phyloP scores from a whole-genome alignment of 2,113 vertebrate species.

The Nycticryphes semicollaris region DNA sequence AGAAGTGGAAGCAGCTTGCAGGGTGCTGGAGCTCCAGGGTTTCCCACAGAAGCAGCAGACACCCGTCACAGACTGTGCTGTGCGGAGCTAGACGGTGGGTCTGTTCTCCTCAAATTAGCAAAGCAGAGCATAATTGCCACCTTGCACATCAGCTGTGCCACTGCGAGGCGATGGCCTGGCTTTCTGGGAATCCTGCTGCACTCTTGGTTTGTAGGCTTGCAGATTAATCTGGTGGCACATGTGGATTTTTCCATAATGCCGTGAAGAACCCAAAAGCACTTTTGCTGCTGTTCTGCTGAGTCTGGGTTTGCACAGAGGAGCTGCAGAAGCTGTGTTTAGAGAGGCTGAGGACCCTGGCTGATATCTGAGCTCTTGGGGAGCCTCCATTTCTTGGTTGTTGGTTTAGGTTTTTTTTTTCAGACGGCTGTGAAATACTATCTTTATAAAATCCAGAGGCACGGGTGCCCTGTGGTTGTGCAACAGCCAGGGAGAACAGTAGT shows the following conservation, averaged over 20 bases:
- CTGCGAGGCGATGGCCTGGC: not conserved
- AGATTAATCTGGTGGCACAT: not conserved
- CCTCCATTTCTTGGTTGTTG: not conserved
- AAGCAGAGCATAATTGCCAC: not conserved
- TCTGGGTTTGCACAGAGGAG: not conserved
- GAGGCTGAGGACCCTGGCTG: not conserved
- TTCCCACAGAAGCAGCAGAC: not conserved
- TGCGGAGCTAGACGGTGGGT: not conserved
- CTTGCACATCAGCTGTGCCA: rapidly evolving
- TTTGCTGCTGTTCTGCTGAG: not conserved
- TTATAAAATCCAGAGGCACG: not conserved
- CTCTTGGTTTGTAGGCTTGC: not conserved
- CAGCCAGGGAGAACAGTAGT: not conserved
- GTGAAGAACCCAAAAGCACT: not conserved
- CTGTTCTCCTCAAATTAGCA: not conserved
- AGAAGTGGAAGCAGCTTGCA: not conserved
- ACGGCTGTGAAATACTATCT: not conserved
- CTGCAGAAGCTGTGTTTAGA: not conserved
- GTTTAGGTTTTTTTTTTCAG: too few species aligned
- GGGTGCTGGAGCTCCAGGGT: not conserved
- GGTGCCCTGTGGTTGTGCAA: not conserved
- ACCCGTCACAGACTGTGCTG: not conserved
- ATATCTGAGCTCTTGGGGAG: not conserved
- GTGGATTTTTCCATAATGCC: not conserved
- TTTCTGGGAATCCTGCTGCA: not conserved